Evolutionary conservation across 2,797 vertebrate genomes (phyloP).

Genomic region (Galaxias olidus): DNA sequence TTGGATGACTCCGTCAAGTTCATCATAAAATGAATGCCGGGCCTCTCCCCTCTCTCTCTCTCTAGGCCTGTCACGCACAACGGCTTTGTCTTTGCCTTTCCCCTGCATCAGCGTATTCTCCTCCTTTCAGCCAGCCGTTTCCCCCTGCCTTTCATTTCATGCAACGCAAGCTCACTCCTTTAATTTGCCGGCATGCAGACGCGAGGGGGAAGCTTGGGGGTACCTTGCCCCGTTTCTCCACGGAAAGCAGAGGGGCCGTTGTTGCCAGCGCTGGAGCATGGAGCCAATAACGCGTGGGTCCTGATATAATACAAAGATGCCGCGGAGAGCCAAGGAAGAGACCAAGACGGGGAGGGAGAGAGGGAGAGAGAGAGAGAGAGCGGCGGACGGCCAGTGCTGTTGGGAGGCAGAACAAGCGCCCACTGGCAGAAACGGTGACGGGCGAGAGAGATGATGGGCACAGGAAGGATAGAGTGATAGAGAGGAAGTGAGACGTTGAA

Average conservation of each 20-base stretch:
- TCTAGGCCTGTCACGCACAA: conserved; percentile 39
- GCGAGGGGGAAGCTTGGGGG: conserved; percentile 25
- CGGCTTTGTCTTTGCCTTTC: conserved; percentile 36
- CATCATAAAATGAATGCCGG: conserved; percentile 18
- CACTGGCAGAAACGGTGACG: conserved; percentile 15
- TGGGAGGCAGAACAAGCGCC: conserved; percentile 2
- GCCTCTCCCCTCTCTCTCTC: neutral
- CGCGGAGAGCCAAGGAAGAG: neutral
- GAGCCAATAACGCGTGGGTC: conserved; percentile 33
- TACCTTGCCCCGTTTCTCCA: conserved; percentile 20
- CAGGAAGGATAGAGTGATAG: conserved; percentile 13
- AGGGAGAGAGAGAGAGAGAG: conserved; percentile 7
- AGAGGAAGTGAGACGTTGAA: no score
- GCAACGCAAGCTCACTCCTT: conserved; percentile 37
- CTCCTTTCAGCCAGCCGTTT: conserved; percentile 1
- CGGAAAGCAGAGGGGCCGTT: conserved; percentile 29
- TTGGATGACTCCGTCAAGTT: conserved; percentile 15
- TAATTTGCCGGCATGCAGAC: conserved; percentile 42
- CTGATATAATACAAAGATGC: conserved; percentile 21
- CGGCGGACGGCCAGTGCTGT: no score
- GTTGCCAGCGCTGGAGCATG: conserved; percentile 35
- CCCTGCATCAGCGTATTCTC: conserved; percentile 45
- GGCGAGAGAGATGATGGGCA: conserved; percentile 13
- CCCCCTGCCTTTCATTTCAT: conserved; percentile 46
- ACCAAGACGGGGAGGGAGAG: no score